Percentiles rank a stretch among this genome's conserved stretches.
Evolutionary conservation across 2,113 vertebrate genomes (phyloP).

Genomic region (Eonycteris spelaea): DNA sequence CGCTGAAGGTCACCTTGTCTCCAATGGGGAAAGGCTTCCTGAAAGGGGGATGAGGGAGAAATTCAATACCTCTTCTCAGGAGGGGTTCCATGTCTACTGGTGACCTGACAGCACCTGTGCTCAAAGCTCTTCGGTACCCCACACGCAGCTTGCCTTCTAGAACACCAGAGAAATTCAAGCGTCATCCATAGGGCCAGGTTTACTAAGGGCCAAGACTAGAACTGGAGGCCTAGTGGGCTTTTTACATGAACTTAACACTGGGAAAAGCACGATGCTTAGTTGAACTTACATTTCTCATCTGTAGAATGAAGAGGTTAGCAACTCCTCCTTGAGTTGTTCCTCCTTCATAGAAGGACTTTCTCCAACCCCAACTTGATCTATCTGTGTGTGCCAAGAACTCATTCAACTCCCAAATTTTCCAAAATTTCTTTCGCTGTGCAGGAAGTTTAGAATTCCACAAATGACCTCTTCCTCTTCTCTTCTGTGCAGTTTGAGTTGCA

Average conservation of each 20-base stretch:
- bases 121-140: neutral
- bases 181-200: neutral
- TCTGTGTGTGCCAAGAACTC: neutral
- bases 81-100: neutral
- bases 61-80: neutral
- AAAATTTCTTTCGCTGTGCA: neutral
- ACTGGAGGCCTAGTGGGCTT: neutral
- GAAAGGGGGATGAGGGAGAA: slow-evolving; percentile 32
- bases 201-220: neutral
- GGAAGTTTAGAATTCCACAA: neutral
- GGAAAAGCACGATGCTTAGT: neutral
- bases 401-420: neutral
- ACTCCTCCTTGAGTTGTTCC: neutral
- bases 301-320: neutral
- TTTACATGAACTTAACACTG: neutral
- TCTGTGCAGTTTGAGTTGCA: neutral
- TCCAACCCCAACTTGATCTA: neutral
- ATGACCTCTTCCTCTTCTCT: neutral
- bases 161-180: neutral
- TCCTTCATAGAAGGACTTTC: neutral
- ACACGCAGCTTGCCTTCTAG: neutral
- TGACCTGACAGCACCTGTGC: neutral
- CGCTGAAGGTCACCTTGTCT: slow-evolving; percentile 98
- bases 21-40: slow-evolving; percentile 99
- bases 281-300: neutral